phyloP scores from a whole-genome alignment of 2,113 vertebrate genomes.

The Phoenicopterus ruber region DNA sequence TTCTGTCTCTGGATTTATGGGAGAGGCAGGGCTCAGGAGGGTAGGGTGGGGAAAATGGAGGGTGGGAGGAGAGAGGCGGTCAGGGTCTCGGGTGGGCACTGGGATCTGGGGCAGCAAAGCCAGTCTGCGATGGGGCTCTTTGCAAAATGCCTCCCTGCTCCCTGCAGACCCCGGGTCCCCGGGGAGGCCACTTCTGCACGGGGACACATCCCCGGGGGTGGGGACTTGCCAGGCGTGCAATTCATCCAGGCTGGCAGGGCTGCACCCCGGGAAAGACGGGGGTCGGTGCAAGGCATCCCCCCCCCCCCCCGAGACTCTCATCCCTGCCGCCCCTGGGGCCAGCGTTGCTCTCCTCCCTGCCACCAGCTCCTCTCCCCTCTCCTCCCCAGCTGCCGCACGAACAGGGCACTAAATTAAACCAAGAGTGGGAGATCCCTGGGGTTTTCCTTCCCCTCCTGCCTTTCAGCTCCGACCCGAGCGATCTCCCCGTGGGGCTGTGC shows the following conservation, averaged over 20 bases:
- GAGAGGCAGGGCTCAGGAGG: background rate
- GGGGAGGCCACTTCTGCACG: accelerated
- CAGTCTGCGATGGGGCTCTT: background rate
- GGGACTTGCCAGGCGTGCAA: background rate
- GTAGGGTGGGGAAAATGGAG: background rate
- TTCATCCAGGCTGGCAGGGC: background rate
- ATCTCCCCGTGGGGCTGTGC: accelerated
- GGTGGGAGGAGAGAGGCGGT: background rate
- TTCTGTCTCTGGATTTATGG: background rate
- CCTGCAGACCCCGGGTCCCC: background rate
- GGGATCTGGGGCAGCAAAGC: background rate
- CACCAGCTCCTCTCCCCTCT: background rate
- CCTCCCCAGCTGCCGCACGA: accelerated
- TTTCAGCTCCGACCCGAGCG: background rate
- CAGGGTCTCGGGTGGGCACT: accelerated
- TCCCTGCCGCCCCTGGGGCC: background rate
- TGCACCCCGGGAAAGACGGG: background rate
- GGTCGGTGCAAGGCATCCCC: background rate
- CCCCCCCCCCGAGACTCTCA: background rate
- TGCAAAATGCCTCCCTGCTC: background rate
- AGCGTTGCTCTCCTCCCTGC: too few species aligned
- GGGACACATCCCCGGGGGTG: background rate
- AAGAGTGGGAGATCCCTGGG: background rate
- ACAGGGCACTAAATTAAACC: too few species aligned
- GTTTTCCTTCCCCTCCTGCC: background rate